These are phyloP conservation scores for Meganola albula DNA, from an alignment of 2,888 invertebrate species.

Conservation along the genomic window DNA sequence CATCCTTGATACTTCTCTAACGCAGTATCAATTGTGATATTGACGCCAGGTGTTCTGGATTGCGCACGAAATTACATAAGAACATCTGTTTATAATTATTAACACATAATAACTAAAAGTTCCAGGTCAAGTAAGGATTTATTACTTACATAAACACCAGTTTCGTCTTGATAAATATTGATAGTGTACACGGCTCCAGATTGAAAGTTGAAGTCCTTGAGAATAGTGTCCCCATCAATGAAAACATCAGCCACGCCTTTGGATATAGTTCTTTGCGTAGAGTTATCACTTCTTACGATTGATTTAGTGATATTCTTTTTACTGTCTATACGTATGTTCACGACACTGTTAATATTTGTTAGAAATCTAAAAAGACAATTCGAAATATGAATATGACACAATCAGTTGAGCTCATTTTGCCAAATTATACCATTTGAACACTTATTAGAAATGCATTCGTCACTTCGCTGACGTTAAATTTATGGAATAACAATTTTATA, in stretches of 20 bases:
- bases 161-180: constrained; percentile 54
- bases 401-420: no score
- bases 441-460: no score
- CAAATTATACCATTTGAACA: no score
- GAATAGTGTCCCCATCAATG: constrained; percentile 43
- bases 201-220: constrained; percentile 52
- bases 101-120: no score
- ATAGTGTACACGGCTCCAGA: constrained; percentile 83
- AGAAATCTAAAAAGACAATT: constrained; percentile 52
- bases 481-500: no score
- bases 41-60: no score
- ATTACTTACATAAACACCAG: constrained; percentile 51
- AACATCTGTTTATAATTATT: no score
- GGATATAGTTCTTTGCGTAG: constrained; percentile 36
- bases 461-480: no score
- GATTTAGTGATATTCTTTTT: constrained; percentile 41
- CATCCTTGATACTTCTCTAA: no score
- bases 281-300: constrained; percentile 39
- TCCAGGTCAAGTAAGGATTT: not conserved
- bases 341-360: constrained; percentile 40
- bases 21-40: no score
- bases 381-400: not conserved
- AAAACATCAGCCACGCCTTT: constrained; percentile 56
- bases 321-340: constrained; percentile 40
- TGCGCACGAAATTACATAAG: no score